Base-by-base conservation (phyloP, 1,140 invertebrate species). In the Frieseomelitta varia region DNA sequence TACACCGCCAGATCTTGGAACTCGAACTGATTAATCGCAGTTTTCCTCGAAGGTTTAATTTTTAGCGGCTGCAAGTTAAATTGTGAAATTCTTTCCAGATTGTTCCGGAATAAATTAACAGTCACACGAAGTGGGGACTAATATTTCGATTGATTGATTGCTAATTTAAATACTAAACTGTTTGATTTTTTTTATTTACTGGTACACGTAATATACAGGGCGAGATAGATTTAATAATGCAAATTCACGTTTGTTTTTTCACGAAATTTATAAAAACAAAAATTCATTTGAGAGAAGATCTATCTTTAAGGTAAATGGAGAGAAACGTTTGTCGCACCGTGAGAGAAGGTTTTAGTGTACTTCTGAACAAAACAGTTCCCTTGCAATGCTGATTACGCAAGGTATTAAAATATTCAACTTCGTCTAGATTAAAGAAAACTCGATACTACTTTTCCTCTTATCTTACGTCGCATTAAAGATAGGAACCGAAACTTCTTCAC, bases 401-500 rank as follows among this genome's bases (percentile, higher is more conserved):
- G n/a, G 58, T 53, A 30, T 75, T 56, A 34, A 75, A 58, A 58
- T 81, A 74, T 74, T 81, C 51, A 81, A 63, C 47, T 63, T 39
- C 24, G 55, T 3, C 34, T 34, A 63, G 27, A 12, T 73, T 24
- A 69, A 80, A 72, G 17, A 58, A 30, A 58, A 72, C n/a, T 63
- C 71, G 19, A 58, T 73, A n/a, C 11, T 21, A 58, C 55, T 69
- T 73, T 51, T 53, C n/a, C 24, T 47, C 61, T 67, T 67, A 53
- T 65, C 76, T 51, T 53, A 15, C 73, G 55, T 55, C 77, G 19
- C 14, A 63, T 63, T 61, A 61, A 63, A 61, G 68, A 53, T 63
- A n/a, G 58, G n/a, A 78, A 53, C 58, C 67, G 30, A 78, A 78
- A 78, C n/a, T 78, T 53, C 58, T 24, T 63, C 76, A 12, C 76